phyloP scores from a whole-genome alignment of 2,113 vertebrate genomes.

The Murina feae region DNA sequence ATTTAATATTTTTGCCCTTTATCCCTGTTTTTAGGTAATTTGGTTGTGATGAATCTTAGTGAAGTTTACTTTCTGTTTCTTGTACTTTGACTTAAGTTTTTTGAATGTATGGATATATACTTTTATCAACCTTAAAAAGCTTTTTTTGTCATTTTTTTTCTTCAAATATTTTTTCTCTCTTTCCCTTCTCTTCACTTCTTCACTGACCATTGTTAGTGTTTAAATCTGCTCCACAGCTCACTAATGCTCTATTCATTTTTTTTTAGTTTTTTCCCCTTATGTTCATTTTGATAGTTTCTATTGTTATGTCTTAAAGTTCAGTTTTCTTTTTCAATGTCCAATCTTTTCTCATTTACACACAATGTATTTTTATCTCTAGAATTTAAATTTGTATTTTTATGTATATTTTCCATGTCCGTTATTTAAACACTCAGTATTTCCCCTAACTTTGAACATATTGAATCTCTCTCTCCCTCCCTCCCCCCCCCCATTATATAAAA shows the following conservation, averaged over 20 bases:
- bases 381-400: neutral
- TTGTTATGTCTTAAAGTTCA: neutral
- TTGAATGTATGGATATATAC: neutral
- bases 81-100: neutral
- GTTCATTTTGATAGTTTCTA: neutral
- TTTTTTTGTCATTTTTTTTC: neutral
- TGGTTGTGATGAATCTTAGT: neutral
- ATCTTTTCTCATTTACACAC: neutral
- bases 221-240: neutral
- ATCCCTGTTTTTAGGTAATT: neutral
- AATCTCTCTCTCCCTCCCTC: too few relatives aligned
- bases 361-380: neutral
- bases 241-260: neutral
- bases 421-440: neutral
- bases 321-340: neutral
- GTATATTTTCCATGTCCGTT: neutral
- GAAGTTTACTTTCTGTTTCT: neutral
- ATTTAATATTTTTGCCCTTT: neutral
- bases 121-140: neutral
- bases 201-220: neutral
- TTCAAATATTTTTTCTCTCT: neutral
- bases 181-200: neutral
- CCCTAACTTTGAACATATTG: neutral
- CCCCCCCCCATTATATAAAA: too few relatives aligned
- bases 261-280: neutral